These are phyloP conservation scores for Hylia prasina DNA, from an alignment of 2,113 vertebrate species.

Conservation along the genomic window DNA sequence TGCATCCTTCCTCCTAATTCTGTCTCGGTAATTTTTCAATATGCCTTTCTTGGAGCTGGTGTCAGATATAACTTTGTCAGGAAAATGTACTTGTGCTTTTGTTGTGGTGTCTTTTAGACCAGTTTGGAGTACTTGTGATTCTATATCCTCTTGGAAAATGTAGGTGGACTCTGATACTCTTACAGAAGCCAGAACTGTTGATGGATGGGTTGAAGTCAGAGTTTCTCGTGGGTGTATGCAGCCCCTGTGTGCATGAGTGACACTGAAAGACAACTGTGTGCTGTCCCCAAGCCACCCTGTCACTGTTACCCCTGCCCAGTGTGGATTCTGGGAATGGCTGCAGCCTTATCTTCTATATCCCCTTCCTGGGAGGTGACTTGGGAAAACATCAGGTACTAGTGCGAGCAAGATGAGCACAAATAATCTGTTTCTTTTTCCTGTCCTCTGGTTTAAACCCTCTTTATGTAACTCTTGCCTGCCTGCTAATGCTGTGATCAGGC, in stretches of 20 bases:
- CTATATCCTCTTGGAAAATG: neutral
- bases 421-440: neutral
- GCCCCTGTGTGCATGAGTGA: neutral
- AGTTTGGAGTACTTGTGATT: neutral
- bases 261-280: neutral
- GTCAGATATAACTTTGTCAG: neutral
- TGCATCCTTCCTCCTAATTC: neutral
- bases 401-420: neutral
- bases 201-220: neutral
- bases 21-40: neutral
- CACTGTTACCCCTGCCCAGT: neutral
- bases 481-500: neutral
- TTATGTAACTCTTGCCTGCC: neutral
- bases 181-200: neutral
- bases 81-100: neutral
- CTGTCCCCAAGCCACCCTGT: neutral
- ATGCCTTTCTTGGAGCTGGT: neutral
- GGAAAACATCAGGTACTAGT: neutral
- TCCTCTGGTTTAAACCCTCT: neutral
- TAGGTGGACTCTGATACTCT: neutral
- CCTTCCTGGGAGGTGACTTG: neutral
- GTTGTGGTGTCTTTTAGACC: neutral
- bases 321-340: neutral
- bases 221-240: neutral
- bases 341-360: neutral